These are phyloP conservation scores for Mimachlamys varia DNA, from an alignment of 2,888 invertebrate genomes.

Conservation along the genomic window DNA sequence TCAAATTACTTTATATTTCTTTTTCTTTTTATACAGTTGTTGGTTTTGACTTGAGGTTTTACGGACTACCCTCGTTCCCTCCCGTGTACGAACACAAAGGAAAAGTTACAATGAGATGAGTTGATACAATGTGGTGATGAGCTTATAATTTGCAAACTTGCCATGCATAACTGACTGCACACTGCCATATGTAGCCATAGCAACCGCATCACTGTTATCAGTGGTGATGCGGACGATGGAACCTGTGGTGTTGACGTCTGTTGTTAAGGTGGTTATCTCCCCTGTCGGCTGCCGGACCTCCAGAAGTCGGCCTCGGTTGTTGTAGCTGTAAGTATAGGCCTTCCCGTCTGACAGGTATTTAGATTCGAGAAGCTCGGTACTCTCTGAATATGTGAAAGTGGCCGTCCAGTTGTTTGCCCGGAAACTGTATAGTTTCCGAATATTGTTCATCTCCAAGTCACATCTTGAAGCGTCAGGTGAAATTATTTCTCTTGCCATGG, in stretches of 20 bases:
- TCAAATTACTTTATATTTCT: no score
- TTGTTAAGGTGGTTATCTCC: slow-evolving; percentile 88
- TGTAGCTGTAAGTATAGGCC: slow-evolving; percentile 95
- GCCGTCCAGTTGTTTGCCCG: slow-evolving; percentile 94
- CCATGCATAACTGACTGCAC: slow-evolving; percentile 81
- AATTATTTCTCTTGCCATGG: slow-evolving; percentile 89
- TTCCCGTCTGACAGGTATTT: slow-evolving; percentile 84
- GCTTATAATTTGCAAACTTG: slow-evolving; percentile 66
- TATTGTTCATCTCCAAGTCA: slow-evolving; percentile 92
- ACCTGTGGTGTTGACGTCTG: slow-evolving; percentile 79
- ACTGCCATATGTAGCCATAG: slow-evolving; percentile 81
- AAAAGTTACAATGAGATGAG: background rate
- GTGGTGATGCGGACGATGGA: slow-evolving; percentile 80
- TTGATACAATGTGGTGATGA: background rate
- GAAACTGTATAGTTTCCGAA: slow-evolving; percentile 95
- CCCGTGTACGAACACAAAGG: background rate
- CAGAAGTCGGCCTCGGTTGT: slow-evolving; percentile 92
- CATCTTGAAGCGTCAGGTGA: slow-evolving; percentile 75
- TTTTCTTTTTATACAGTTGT: no score
- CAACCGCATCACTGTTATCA: slow-evolving; percentile 78
- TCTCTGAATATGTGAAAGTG: slow-evolving; percentile 94
- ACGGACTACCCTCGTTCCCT: background rate
- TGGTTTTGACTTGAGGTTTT: background rate
- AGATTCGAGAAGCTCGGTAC: slow-evolving; percentile 90
- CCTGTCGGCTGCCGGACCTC: slow-evolving; percentile 95